A percentile compares a stretch with the other conserved stretches of the same genome.
Conservation (phyloP, 2,797 vertebrate species). For the Monodelphis domestica region DNA sequence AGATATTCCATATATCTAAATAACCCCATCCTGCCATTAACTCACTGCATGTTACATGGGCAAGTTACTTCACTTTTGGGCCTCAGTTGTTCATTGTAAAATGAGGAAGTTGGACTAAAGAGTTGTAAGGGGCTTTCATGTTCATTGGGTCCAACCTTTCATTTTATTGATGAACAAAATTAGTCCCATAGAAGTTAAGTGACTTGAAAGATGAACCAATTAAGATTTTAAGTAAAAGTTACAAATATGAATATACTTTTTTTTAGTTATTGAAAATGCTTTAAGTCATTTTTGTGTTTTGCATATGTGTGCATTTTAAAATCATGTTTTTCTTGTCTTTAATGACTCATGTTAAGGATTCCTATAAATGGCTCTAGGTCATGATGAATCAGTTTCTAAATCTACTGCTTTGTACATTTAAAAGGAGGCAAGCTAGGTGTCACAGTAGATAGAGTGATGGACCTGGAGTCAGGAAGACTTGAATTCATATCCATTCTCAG, state of each 20-base stretch:
- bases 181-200: not conserved
- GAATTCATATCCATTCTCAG: not conserved
- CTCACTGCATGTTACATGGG: not conserved
- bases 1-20: not conserved
- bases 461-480: not conserved
- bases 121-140: not conserved
- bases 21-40: not conserved
- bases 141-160: not conserved
- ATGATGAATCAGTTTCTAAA: not conserved
- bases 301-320: not conserved
- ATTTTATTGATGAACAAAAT: not conserved
- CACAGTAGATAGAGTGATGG: not conserved
- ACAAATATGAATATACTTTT: not conserved
- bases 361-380: not conserved
- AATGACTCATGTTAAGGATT: not conserved
- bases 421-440: not conserved
- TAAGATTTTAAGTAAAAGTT: not conserved
- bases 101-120: not conserved
- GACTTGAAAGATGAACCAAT: not conserved
- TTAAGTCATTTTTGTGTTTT: not conserved
- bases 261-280: not conserved
- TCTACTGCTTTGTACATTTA: not conserved
- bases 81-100: not conserved
- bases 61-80: no score
- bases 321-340: not conserved